phyloP scores from a whole-genome alignment of 2,888 invertebrate species.

The Andrena dorsata region DNA sequence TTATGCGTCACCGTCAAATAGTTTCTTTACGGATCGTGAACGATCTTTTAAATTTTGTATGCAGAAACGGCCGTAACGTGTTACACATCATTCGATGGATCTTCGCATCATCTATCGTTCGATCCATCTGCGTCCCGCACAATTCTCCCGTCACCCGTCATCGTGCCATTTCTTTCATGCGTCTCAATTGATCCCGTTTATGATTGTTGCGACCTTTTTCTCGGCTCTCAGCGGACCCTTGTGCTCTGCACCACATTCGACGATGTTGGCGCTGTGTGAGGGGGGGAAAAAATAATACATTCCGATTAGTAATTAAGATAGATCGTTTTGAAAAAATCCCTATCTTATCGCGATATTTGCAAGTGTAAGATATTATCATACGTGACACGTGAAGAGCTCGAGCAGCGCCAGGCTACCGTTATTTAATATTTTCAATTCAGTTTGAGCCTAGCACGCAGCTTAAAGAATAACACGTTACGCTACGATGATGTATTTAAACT shows the following conservation, averaged over 20 bases:
- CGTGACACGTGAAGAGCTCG: background rate
- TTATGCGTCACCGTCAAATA: conserved; percentile 18
- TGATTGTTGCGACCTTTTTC: conserved; percentile 8
- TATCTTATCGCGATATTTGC: background rate
- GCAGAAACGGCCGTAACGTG: conserved; percentile 32
- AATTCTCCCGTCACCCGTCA: conserved; percentile 13
- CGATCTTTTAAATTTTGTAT: conserved; percentile 47
- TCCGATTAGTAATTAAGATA: conserved; percentile 9
- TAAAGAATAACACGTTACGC: background rate
- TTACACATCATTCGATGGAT: conserved; percentile 56
- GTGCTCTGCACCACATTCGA: conserved; percentile 30
- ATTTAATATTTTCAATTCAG: conserved; percentile 2
- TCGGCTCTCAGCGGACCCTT: background rate
- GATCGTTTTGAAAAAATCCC: background rate
- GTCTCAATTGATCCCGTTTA: conserved; percentile 10
- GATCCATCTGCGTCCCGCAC: conserved; percentile 29
- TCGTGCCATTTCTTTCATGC: conserved; percentile 24
- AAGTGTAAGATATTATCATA: background rate
- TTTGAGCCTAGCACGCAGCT: background rate
- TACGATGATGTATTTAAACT: background rate
- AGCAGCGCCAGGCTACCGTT: background rate
- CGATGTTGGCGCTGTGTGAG: conserved; percentile 29
- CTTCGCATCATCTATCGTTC: conserved; percentile 48
- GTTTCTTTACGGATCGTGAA: conserved; percentile 15
- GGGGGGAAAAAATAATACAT: conserved; percentile 15